Evolutionary conservation across 2,888 invertebrate genomes (phyloP).

Genomic region (Nephrotoma appendiculata): DNA sequence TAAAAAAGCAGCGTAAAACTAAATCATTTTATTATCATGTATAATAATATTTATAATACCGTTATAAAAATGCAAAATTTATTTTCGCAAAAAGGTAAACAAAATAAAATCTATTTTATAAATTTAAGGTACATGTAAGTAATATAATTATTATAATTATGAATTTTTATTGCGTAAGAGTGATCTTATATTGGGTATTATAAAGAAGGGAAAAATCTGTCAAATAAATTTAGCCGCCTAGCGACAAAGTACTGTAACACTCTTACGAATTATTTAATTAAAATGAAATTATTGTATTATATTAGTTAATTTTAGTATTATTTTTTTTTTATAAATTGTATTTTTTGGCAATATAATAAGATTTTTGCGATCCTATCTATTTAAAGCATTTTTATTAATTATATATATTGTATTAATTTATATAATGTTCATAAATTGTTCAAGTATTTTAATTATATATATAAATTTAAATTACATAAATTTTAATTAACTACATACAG

Average conservation of each 20-base stretch:
- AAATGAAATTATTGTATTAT: background rate
- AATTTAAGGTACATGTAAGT: constrained; percentile 4
- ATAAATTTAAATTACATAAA: background rate
- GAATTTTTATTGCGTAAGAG: background rate
- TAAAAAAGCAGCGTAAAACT: background rate
- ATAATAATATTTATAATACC: background rate
- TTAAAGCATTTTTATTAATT: background rate
- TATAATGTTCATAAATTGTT: background rate
- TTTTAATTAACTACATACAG: constrained; percentile 2
- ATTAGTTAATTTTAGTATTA: background rate
- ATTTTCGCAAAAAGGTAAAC: background rate
- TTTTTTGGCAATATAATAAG: background rate
- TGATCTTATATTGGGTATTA: background rate
- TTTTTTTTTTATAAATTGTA: background rate
- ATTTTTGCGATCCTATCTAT: background rate
- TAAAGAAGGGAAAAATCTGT: background rate
- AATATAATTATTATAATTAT: background rate
- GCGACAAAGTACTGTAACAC: background rate
- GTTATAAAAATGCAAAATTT: background rate
- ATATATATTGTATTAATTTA: background rate
- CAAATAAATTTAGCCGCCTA: background rate
- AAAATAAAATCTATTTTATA: background rate
- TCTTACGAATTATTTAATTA: background rate
- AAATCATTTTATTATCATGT: background rate
- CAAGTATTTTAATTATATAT: background rate